Percentiles rank a stretch among this genome's conserved stretches.
Conservation (phyloP, 35 echinoderm and acorn worm genomes). For the Apostichopus japonicus region DNA sequence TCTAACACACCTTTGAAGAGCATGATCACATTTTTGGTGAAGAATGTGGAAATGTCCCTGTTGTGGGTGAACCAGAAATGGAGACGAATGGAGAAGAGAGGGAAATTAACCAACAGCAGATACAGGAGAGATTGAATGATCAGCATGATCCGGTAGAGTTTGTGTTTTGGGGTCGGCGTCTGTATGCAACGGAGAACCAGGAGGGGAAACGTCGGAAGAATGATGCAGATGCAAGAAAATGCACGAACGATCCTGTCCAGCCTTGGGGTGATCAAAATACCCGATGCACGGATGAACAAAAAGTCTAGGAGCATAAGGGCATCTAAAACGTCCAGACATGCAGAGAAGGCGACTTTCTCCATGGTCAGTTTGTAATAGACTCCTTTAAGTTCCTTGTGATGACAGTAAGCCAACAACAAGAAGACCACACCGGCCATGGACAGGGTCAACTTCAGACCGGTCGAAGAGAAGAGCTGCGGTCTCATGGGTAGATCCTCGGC, state of each 20-base stretch:
- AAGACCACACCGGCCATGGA: constrained; percentile 78
- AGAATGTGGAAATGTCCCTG: constrained; percentile 70
- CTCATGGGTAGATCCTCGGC: constrained; percentile 42
- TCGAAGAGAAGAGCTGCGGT: constrained; percentile 65
- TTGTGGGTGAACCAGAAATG: constrained; percentile 74
- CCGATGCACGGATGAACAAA: constrained; percentile 45
- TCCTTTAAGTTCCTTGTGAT: constrained; percentile 72
- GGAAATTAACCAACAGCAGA: constrained; percentile 77
- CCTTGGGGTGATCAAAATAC: constrained; percentile 20
- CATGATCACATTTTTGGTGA: constrained; percentile 91
- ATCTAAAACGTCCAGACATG: constrained; percentile 79
- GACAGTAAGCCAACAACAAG: constrained; percentile 76
- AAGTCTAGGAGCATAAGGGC: constrained; percentile 75
- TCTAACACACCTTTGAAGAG: constrained; percentile 75
- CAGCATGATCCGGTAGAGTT: constrained; percentile 57
- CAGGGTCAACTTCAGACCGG: constrained; percentile 72
- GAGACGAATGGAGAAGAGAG: constrained; percentile 82
- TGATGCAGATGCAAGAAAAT: constrained; percentile 81
- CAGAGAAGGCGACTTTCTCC: constrained; percentile 73
- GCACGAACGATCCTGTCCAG: constrained; percentile 64
- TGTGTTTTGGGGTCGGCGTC: constrained; percentile 46
- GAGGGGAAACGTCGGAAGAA: constrained; percentile 76
- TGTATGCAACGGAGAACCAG: constrained; percentile 70
- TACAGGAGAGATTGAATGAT: constrained; percentile 75
- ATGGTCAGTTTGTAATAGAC: constrained; percentile 77